Conservation (phyloP, 1,140 invertebrate species). For the Sminthurides bifidus region DNA sequence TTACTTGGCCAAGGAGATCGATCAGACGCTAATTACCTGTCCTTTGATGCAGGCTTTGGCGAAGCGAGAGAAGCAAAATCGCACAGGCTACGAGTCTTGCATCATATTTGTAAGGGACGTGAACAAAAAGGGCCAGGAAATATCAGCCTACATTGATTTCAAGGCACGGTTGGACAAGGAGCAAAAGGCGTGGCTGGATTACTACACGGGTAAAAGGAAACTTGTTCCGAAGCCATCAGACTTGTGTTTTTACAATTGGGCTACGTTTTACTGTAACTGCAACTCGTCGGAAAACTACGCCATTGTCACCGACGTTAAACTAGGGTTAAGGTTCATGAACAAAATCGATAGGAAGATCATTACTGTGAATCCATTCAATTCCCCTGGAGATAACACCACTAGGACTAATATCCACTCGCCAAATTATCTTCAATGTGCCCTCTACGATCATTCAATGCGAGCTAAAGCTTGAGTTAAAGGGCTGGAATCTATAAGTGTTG, state of each 20-base stretch:
- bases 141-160: constrained; percentile 26
- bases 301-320: constrained; percentile 10
- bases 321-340: constrained; percentile 19
- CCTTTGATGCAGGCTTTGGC: constrained; percentile 21
- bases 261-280: constrained; percentile 12
- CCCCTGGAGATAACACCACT: constrained; percentile 8
- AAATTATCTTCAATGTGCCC: constrained; percentile 12
- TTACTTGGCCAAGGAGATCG: not conserved
- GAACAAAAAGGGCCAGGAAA: constrained; percentile 20
- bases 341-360: constrained; percentile 16
- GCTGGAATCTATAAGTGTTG: no score
- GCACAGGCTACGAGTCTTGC: constrained; percentile 10
- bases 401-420: constrained; percentile 1
- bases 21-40: not conserved
- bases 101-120: constrained; percentile 18
- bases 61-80: constrained; percentile 9
- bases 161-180: constrained; percentile 9
- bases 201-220: constrained; percentile 8
- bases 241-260: constrained; percentile 24
- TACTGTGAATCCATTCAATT: constrained; percentile 6
- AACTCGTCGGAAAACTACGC: constrained; percentile 19
- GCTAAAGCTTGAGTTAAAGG: constrained; percentile 31
- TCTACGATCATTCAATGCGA: constrained; percentile 14
- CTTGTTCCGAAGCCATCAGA: constrained; percentile 8
- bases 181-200: constrained; percentile 12